A percentile compares a stretch with the other conserved stretches of the same genome.
Conservation (phyloP, 2,888 invertebrate species). For the Drosophila falleni region DNA sequence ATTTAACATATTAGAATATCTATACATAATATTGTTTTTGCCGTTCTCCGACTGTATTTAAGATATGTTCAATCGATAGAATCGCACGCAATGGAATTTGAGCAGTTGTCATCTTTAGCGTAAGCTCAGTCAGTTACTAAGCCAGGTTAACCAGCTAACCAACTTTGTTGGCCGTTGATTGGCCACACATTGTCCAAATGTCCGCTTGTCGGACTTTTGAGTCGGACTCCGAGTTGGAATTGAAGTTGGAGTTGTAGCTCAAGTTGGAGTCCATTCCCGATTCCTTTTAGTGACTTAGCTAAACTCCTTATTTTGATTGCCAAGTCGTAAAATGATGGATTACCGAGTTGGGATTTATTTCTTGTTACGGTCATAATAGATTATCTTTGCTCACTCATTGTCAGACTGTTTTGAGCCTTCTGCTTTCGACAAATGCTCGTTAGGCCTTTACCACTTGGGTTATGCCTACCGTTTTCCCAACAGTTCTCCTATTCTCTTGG, state of each 20-base stretch:
- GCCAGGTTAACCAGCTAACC: conserved; percentile 29
- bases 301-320: conserved; percentile 82
- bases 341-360: conserved; percentile 79
- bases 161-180: conserved; percentile 68
- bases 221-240: conserved; percentile 8
- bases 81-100: neutral
- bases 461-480: conserved; percentile 60
- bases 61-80: neutral
- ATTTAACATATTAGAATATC: too few species aligned
- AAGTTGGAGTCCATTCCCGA: conserved; percentile 18
- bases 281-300: conserved; percentile 64
- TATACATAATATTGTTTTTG: too few species aligned
- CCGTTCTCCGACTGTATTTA: neutral
- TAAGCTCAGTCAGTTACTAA: conserved; percentile 9
- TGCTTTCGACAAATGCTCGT: conserved; percentile 71
- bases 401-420: conserved; percentile 52
- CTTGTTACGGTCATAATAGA: conserved; percentile 81
- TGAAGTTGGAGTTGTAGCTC: conserved; percentile 5
- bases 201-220: conserved; percentile 17
- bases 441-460: conserved; percentile 43
- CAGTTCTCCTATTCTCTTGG: conserved; percentile 17
- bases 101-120: conserved; percentile 29
- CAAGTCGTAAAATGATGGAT: conserved; percentile 80
- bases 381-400: conserved; percentile 80
- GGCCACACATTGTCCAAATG: conserved; percentile 48